Evolutionary conservation across 2,113 vertebrate species (phyloP).

Genomic region (Aptenodytes forsteri): DNA sequence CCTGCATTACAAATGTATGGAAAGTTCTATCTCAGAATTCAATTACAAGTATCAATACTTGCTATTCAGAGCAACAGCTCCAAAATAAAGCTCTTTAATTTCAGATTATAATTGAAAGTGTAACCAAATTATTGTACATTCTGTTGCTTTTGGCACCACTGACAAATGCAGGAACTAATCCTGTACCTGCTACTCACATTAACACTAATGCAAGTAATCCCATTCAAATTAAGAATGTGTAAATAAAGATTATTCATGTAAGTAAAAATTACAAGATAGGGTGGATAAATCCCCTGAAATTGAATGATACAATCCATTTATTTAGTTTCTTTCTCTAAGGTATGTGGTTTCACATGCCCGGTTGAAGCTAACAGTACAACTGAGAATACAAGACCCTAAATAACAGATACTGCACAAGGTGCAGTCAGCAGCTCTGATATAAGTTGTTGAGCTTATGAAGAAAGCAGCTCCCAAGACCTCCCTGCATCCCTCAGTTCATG

Average conservation of each 20-base stretch:
- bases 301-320: slow-evolving; percentile 6
- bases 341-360: neutral
- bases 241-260: slow-evolving; percentile 34
- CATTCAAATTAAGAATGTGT: slow-evolving; percentile 10
- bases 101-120: slow-evolving; percentile 62
- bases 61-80: slow-evolving; percentile 36
- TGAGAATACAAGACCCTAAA: neutral
- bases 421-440: neutral
- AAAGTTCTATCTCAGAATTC: slow-evolving; percentile 32
- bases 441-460: neutral
- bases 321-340: slow-evolving; percentile 7
- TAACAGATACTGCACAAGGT: neutral
- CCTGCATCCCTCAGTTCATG: neutral
- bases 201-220: slow-evolving; percentile 33
- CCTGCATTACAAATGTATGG: slow-evolving; percentile 57
- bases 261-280: slow-evolving; percentile 33
- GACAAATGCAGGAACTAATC: slow-evolving; percentile 41
- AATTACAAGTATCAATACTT: slow-evolving; percentile 62
- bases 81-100: slow-evolving; percentile 60
- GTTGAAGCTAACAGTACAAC: neutral
- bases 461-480: neutral
- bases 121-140: slow-evolving; percentile 29
- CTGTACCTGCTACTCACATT: slow-evolving; percentile 18
- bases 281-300: slow-evolving; percentile 14
- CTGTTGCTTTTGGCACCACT: slow-evolving; percentile 1